Percentiles rank a stretch among this genome's conserved stretches.
Evolutionary conservation across 2,797 vertebrate genomes (phyloP).

Genomic region (Acrocephalus scirpaceus): DNA sequence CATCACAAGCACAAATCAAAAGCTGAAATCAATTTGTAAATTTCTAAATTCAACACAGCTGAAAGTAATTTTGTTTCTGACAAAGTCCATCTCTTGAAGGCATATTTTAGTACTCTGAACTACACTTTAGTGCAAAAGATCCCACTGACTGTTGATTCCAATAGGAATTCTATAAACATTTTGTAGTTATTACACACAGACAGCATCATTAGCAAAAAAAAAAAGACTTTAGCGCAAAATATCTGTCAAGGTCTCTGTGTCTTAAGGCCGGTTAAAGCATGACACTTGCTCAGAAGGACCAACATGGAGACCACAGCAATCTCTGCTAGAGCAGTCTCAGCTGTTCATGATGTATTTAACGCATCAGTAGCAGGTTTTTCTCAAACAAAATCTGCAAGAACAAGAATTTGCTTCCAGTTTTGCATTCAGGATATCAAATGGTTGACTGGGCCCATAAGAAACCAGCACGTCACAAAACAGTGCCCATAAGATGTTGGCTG

Average conservation of each 20-base stretch:
- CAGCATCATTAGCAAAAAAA: background rate
- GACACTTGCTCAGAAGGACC: background rate
- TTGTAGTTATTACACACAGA: background rate
- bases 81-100: background rate
- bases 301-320: background rate
- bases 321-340: background rate
- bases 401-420: background rate
- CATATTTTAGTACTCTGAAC: background rate
- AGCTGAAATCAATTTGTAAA: background rate
- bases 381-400: background rate
- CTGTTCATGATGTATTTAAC: background rate
- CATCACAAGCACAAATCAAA: background rate
- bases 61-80: background rate
- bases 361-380: background rate
- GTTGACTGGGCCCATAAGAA: background rate
- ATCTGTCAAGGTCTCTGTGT: background rate
- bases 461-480: background rate
- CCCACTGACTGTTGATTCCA: background rate
- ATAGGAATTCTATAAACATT: background rate
- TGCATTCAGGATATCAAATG: background rate
- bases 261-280: background rate
- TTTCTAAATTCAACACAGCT: background rate
- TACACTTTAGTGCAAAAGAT: background rate
- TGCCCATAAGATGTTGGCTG: background rate
- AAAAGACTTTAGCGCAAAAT: background rate